Evolutionary conservation across 2,888 invertebrate species (phyloP).

Genomic region (Netelia fuscicornis): DNA sequence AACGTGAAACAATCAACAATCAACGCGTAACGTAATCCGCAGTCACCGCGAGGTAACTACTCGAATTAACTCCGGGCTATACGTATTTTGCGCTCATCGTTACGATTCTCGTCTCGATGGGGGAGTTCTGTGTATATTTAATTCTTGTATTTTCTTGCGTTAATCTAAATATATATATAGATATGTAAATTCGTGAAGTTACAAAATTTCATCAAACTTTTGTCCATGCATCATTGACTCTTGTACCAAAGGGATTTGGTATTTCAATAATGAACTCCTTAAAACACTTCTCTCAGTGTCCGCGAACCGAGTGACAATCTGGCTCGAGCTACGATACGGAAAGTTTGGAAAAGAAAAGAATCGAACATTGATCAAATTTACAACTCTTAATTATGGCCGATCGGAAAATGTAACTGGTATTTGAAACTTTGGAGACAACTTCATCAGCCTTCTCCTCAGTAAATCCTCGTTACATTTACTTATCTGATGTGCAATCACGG

Average conservation of each 20-base stretch:
- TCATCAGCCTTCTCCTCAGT: neutral
- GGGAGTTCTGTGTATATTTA: neutral
- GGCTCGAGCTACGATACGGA: neutral
- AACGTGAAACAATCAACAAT: constrained; percentile 81
- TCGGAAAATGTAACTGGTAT: neutral
- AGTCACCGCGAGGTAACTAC: constrained; percentile 39
- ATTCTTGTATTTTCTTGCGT: constrained; percentile 2
- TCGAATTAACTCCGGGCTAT: constrained; percentile 33
- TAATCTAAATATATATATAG: constrained; percentile 24
- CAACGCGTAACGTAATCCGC: constrained; percentile 58
- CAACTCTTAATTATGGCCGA: neutral
- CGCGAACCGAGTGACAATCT: neutral
- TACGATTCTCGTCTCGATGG: constrained; percentile 37
- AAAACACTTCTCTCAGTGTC: neutral
- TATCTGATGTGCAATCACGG: too few species aligned
- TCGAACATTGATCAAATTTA: neutral
- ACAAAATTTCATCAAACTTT: constrained; percentile 43
- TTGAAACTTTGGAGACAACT: neutral
- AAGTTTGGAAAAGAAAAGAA: neutral
- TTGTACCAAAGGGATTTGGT: neutral
- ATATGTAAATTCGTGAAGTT: neutral
- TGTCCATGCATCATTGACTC: constrained; percentile 38
- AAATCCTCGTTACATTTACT: neutral
- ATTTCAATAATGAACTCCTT: neutral
- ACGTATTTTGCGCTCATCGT: constrained; percentile 10